phyloP scores from a whole-genome alignment of 2,888 invertebrate genomes.

The Erebia aethiops region DNA sequence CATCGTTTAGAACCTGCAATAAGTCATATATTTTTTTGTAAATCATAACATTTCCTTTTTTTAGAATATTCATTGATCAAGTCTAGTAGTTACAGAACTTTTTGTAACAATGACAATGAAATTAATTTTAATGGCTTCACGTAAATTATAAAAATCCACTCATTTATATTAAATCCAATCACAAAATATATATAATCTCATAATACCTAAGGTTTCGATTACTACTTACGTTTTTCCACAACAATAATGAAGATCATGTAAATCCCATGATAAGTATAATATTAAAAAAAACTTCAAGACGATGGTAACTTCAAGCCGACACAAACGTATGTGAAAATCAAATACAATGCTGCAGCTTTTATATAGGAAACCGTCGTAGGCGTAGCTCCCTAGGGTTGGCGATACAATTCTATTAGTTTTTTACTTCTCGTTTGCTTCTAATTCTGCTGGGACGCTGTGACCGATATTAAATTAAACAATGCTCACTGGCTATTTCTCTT shows the following conservation, averaged over 20 bases:
- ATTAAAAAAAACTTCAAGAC: slow-evolving; percentile 14
- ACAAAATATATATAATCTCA: background rate
- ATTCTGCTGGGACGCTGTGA: slow-evolving; percentile 52
- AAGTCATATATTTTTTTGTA: background rate
- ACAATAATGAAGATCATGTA: slow-evolving; percentile 37
- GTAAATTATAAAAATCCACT: too few relatives aligned
- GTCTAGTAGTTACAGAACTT: too few relatives aligned
- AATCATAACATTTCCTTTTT: background rate
- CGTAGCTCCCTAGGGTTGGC: slow-evolving; percentile 65
- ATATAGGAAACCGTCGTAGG: slow-evolving; percentile 60
- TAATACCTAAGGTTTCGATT: background rate
- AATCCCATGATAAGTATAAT: slow-evolving; percentile 11
- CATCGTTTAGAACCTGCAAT: slow-evolving; percentile 64
- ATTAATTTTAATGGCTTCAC: too few relatives aligned
- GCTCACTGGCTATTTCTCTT: slow-evolving; percentile 64
- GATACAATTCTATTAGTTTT: slow-evolving; percentile 54
- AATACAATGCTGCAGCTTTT: slow-evolving; percentile 52
- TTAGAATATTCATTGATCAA: background rate
- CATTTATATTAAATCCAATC: background rate
- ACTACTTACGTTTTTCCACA: slow-evolving; percentile 40
- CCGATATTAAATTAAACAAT: slow-evolving; percentile 81
- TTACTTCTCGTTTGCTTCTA: slow-evolving; percentile 54
- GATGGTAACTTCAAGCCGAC: slow-evolving; percentile 38
- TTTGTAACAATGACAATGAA: too few relatives aligned
- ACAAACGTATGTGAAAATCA: slow-evolving; percentile 49